phyloP scores from a whole-genome alignment of 2,113 vertebrate genomes.

The Cacatua alba region DNA sequence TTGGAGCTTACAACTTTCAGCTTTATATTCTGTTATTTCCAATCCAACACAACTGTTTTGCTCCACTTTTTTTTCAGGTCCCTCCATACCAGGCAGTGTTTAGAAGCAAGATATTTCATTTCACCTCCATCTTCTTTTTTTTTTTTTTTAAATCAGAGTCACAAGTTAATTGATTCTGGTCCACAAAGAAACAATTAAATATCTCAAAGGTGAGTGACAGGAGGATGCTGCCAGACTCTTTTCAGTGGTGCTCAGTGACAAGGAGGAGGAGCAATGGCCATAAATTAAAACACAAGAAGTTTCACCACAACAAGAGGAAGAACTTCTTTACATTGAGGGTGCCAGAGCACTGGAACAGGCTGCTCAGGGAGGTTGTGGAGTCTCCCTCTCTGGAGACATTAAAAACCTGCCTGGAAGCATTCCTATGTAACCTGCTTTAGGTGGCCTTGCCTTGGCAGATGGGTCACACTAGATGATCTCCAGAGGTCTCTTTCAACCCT shows the following conservation, averaged over 20 bases:
- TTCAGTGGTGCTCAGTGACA: background rate
- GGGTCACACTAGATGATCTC: background rate
- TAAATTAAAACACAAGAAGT: background rate
- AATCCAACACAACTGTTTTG: background rate
- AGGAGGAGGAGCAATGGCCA: background rate
- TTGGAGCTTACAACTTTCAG: background rate
- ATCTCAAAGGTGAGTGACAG: background rate
- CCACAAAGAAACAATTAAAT: background rate
- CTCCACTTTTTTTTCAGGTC: background rate
- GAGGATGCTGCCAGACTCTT: background rate
- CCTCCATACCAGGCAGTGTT: background rate
- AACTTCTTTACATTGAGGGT: background rate
- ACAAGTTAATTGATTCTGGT: background rate
- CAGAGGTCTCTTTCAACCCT: background rate
- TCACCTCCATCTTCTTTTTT: background rate
- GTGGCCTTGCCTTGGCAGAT: background rate
- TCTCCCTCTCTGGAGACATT: background rate
- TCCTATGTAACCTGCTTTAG: background rate
- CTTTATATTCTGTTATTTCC: background rate
- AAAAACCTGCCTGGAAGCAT: background rate
- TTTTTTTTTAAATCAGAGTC: background rate
- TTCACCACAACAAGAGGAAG: background rate
- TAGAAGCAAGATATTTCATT: background rate
- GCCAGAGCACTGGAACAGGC: background rate
- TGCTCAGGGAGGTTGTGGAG: background rate